Evolutionary conservation across 1,140 invertebrate species (phyloP).

Genomic region (Euwallacea fornicatus): DNA sequence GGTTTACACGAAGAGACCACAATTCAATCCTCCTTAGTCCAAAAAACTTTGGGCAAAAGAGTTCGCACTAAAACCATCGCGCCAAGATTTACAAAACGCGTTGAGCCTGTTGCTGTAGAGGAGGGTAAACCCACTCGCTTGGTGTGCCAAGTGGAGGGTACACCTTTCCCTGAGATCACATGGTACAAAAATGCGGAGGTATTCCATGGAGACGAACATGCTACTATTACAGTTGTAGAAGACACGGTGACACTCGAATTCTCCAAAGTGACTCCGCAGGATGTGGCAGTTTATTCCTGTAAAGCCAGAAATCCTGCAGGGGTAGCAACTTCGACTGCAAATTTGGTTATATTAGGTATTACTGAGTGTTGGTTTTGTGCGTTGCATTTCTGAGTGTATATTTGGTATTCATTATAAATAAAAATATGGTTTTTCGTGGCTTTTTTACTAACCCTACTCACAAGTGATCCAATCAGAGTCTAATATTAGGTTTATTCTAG

Average conservation of each 20-base stretch:
- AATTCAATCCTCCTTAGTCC: conserved; percentile 50
- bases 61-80: conserved; percentile 59
- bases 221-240: conserved; percentile 62
- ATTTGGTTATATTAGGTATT: conserved; percentile 70
- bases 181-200: conserved; percentile 79
- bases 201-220: conserved; percentile 64
- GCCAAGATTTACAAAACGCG: conserved; percentile 69
- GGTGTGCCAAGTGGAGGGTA: conserved; percentile 68
- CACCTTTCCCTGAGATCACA: conserved; percentile 68
- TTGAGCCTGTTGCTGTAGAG: conserved; percentile 67
- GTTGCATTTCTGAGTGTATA: neutral
- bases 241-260: conserved; percentile 70
- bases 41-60: conserved; percentile 59
- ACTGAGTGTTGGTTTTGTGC: conserved; percentile 20
- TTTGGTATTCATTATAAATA: neutral
- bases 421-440: neutral
- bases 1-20: conserved; percentile 51
- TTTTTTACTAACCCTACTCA: conserved; percentile 3
- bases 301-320: conserved; percentile 76
- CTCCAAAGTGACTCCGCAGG: conserved; percentile 63
- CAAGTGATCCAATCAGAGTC: neutral
- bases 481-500: conserved; percentile 51
- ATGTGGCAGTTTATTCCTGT: conserved; percentile 79
- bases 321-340: conserved; percentile 75
- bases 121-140: conserved; percentile 64